Base-by-base conservation (phyloP, 2,888 invertebrate genomes). In the Leptinotarsa juncta region DNA sequence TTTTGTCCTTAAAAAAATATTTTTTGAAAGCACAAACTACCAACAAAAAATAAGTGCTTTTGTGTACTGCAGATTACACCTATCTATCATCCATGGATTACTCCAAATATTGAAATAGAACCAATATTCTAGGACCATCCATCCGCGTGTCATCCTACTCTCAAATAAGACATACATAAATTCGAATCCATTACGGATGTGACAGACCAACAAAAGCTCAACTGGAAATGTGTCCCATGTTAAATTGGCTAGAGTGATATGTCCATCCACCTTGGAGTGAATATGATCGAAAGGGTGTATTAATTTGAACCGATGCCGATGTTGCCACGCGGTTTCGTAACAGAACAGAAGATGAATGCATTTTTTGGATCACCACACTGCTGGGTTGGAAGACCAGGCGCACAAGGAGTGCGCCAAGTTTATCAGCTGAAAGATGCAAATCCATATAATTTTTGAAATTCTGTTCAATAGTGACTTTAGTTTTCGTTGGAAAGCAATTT, bases 121-220 rank as follows among this genome's bases (percentile, higher is more conserved):
- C 62, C 62, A 42, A 62, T 62, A 62, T 62, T 62, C 32, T 62
- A 42, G 42, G 62, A 42, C 62, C 32, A 62, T 62, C 62, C 62
- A 62, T 62, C 42, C 62, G 16, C 26, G 10, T 62, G 62, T 62
- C 62, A 62, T 32, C 26, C 62, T 32, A 42, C 62, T 42, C 62
- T 42, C 32, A 32, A 62, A 62, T 32, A 62, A 57, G 60, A 69
- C 57, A 57, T 69, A 57, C 57, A 69, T 69, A 57, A 57, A 69
- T 69, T 57, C 57, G 49, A 57, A 57, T 69, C 69, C 69, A 69
- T 69, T 69, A 69, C 57, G 57, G 23, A 69, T 57, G 20, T 69
- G 69, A 57, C 69, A 69, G 69, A 57, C 32, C 20, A 57, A 69
- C 69, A 69, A 60, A 62, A 69, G 69, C 57, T 57, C 57, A 57